phyloP scores from a whole-genome alignment of 2,888 invertebrate species.

The Stratiomys singularior region DNA sequence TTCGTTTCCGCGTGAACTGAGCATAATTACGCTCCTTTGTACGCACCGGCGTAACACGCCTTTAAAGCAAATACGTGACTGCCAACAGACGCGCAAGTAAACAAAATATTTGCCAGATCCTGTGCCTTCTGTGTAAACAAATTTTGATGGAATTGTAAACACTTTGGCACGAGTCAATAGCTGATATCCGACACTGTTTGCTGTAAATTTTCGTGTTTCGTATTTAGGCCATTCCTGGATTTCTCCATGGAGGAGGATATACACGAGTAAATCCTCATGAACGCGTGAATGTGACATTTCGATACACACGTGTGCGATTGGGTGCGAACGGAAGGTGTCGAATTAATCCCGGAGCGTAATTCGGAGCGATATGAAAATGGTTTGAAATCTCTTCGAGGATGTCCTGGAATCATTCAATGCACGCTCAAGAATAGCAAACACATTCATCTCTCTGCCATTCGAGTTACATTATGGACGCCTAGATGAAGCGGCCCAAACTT shows the following conservation, averaged over 20 bases:
- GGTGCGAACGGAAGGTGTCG: too few species aligned
- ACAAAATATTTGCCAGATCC: conserved; percentile 41
- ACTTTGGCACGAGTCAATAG: conserved; percentile 42
- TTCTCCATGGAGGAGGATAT: neutral
- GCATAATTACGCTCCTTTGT: conserved; percentile 1
- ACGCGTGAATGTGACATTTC: neutral
- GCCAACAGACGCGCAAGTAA: conserved; percentile 27
- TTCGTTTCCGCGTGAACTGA: too few species aligned
- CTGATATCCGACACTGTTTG: conserved; percentile 43
- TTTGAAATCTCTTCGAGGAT: too few species aligned
- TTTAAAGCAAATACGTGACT: neutral
- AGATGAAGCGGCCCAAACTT: too few species aligned
- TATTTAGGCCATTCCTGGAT: conserved; percentile 29
- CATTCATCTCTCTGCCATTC: too few species aligned
- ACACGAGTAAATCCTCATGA: neutral
- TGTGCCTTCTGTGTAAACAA: conserved; percentile 36
- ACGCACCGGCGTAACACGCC: neutral
- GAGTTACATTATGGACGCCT: too few species aligned
- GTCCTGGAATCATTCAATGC: too few species aligned
- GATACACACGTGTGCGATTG: too few species aligned
- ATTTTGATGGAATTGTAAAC: conserved; percentile 43
- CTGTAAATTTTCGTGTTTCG: conserved; percentile 13
- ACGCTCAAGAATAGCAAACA: too few species aligned
- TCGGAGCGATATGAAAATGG: too few species aligned
- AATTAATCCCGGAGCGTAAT: too few species aligned